Base-by-base conservation (phyloP, 2,888 invertebrate genomes). In the Polia nebulosa region DNA sequence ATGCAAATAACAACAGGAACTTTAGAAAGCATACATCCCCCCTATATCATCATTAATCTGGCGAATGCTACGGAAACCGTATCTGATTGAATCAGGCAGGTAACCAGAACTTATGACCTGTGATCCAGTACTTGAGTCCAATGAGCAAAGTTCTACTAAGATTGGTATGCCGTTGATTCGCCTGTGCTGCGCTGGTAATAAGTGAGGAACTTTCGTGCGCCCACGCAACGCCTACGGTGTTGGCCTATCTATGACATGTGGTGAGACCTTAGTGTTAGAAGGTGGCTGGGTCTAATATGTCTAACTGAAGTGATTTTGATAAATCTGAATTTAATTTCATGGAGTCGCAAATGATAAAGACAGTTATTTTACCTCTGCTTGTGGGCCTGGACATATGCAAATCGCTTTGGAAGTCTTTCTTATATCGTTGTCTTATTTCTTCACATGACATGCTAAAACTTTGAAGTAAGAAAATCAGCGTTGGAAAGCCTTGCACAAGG, bases 181-280 rank as follows among this genome's bases (percentile, higher is more conserved):
- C 88, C 86, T 87, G 90, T 86, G 88, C 88, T 83, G 88, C 82
- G 91, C 91, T 89, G 89, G 93, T 90, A 93, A 93, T 94, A 91
- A 91, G 92, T 93, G 91, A 90, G 89, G 90, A 91, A 92, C 91
- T 94, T 91, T 91, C 91, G 82, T 86, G 88, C 92, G 87, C 95
- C 95, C 91, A 95, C 95, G 93, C 92, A 76, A 80, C 95, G 90
- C 95, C 95, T 88, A 95, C 95, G 87, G 72, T 57, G 73, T 72
- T 80, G 81, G 85, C 85, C 87, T 89, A 87, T 90, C 90, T 89
- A 84, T 83, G 88, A 84, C 80, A 79, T 87, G 83, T 85, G 90
- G 88, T 88, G 80, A 76, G 88, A 72, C 41, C 80, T 85, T 83
- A 77, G 91, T 90, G 85, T 47, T 62, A 55, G 63, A 59, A 71